Base-by-base conservation (phyloP, 2,888 invertebrate species). In the Megaustenia siamemsis region DNA sequence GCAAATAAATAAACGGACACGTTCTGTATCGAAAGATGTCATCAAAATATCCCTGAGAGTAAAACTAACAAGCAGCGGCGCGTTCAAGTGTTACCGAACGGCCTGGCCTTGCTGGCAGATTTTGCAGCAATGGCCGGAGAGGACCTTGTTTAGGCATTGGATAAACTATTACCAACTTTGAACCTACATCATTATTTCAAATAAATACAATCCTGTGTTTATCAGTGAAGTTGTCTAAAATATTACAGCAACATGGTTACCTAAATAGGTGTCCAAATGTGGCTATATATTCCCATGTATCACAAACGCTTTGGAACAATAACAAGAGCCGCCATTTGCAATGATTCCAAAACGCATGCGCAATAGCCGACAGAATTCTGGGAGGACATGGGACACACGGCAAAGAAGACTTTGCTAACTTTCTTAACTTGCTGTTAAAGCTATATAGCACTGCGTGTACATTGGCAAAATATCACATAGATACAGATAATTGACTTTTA, bases 261-360 rank as follows among this genome's bases (percentile, higher is more conserved):
- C 94, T 94, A 93, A 92, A 93, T 94, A 93, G 93, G 93, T 93
- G 93, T 93, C 93, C 93, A 93, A 94, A 93, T 93, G 93, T 93
- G 93, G 93, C 93, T 94, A 94, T 93, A 94, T 94, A 94, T 94
- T 93, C 93, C 93, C 94, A 93, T 93, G 93, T 94, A 94, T 94
- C 93, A 94, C 94, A 94, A 94, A 96, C 96, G 96, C 96, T 97
- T 97, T 97, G 97, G 94, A 97, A 98, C 97, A 98, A 98, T 97
- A 98, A 98, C 97, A 98, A 91, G 97, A 96, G 97, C 96, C 97
- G 98, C 98, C 98, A 98, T 98, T 98, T 97, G 97, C 97, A 97
- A 97, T 97, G 96, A 89, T 87, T 87, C 87, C 89, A 90, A 86
- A 89, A 91, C 93, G 94, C 94, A 93, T 94, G 94, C 92, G 91